phyloP scores from a whole-genome alignment of 1,140 invertebrate genomes.

The Drosophila oshimai region DNA sequence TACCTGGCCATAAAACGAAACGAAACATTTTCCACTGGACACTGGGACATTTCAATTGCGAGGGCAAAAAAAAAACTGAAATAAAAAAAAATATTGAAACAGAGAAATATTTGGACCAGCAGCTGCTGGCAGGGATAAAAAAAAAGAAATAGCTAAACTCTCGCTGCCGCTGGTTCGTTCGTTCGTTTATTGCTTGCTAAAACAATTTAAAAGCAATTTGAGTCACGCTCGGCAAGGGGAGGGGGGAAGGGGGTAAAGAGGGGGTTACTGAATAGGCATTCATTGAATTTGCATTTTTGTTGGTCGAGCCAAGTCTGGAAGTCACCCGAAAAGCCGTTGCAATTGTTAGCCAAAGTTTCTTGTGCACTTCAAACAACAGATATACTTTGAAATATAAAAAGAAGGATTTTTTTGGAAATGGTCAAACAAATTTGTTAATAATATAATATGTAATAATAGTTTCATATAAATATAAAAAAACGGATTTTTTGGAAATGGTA shows the following conservation, averaged over 20 bases:
- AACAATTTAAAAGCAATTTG: slow-evolving; percentile 81
- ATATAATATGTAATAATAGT: too few species aligned
- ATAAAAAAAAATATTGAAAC: neutral
- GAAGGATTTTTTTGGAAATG: neutral
- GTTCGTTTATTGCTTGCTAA: slow-evolving; percentile 53
- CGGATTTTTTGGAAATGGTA: too few species aligned
- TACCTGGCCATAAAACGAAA: slow-evolving; percentile 5
- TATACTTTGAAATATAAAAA: too few species aligned
- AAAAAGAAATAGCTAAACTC: slow-evolving; percentile 27
- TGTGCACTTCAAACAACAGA: neutral
- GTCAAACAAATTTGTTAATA: too few species aligned
- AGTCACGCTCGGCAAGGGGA: slow-evolving; percentile 42
- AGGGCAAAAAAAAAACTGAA: slow-evolving; percentile 1
- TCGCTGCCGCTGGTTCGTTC: slow-evolving; percentile 14
- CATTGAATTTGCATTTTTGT: slow-evolving; percentile 68
- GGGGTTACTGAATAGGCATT: slow-evolving; percentile 43
- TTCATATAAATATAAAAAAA: too few species aligned
- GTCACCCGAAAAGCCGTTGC: slow-evolving; percentile 33
- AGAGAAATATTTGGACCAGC: slow-evolving; percentile 24
- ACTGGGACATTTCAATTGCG: slow-evolving; percentile 67
- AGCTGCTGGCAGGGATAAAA: slow-evolving; percentile 31
- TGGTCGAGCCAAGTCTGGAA: slow-evolving; percentile 38
- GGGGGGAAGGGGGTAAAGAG: neutral
- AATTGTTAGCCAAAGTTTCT: slow-evolving; percentile 28
- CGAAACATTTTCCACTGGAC: slow-evolving; percentile 26